Conservation (phyloP, 2,113 vertebrate species). For the Murina feae region DNA sequence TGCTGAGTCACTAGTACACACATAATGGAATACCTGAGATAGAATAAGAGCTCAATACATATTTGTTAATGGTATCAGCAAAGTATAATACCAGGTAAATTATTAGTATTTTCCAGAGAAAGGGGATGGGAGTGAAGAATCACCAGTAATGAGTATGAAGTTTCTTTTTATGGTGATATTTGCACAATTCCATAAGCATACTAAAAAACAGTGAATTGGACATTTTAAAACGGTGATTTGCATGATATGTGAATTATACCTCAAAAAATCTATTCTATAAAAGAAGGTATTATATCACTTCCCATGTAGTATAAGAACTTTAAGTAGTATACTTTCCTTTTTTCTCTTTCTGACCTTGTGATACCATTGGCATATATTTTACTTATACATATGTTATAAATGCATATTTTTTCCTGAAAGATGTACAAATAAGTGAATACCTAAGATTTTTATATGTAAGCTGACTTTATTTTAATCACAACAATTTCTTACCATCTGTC, state of each 20-base stretch:
- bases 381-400: not conserved
- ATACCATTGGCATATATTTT: not conserved
- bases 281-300: not conserved
- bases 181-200: not conserved
- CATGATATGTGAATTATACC: not conserved
- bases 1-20: too few relatives aligned
- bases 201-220: not conserved
- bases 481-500: not conserved
- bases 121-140: not conserved
- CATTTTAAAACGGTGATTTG: not conserved
- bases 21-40: not conserved
- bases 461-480: not conserved
- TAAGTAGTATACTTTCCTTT: not conserved
- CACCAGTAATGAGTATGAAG: not conserved
- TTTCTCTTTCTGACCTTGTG: not conserved
- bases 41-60: not conserved
- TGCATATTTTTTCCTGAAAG: not conserved
- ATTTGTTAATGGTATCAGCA: not conserved
- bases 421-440: not conserved
- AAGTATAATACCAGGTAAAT: not conserved
- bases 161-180: not conserved
- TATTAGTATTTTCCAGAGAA: not conserved
- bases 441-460: not conserved
- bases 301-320: not conserved
- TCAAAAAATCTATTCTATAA: not conserved